phyloP scores from a whole-genome alignment of 2,888 invertebrate genomes.

The Eudemis profundana region DNA sequence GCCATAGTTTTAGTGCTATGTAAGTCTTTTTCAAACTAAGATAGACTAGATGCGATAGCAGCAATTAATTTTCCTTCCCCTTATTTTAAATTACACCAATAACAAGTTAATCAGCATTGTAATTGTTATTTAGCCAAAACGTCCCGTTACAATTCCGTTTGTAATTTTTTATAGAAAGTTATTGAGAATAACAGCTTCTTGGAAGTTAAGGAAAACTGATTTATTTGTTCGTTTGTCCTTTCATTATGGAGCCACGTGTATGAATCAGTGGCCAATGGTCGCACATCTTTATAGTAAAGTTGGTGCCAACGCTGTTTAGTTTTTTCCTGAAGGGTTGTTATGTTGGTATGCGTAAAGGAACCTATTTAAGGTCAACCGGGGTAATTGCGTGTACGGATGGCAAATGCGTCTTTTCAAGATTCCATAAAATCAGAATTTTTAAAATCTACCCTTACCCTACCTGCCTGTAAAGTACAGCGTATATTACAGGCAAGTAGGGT shows the following conservation, averaged over 20 bases:
- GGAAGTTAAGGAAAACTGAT: not conserved
- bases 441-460: no score
- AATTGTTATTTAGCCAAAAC: slow-evolving; percentile 22
- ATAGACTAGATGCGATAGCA: slow-evolving; percentile 15
- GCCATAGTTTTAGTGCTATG: not conserved
- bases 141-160: not conserved
- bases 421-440: no score
- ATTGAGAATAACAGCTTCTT: not conserved
- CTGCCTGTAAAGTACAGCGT: no score
- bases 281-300: no score
- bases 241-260: not conserved
- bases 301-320: no score
- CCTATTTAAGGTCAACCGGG: no score
- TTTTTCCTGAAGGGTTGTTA: no score
- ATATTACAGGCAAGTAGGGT: no score
- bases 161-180: slow-evolving; percentile 13
- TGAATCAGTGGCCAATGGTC: no score
- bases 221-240: not conserved
- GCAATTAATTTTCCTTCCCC: slow-evolving; percentile 25
- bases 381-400: no score
- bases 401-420: no score
- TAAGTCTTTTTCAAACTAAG: not conserved
- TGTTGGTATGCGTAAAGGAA: no score
- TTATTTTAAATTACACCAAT: slow-evolving; percentile 27
- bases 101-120: slow-evolving; percentile 23